phyloP scores from a whole-genome alignment of 2,888 invertebrate genomes.

The Mellilla xanthometata region DNA sequence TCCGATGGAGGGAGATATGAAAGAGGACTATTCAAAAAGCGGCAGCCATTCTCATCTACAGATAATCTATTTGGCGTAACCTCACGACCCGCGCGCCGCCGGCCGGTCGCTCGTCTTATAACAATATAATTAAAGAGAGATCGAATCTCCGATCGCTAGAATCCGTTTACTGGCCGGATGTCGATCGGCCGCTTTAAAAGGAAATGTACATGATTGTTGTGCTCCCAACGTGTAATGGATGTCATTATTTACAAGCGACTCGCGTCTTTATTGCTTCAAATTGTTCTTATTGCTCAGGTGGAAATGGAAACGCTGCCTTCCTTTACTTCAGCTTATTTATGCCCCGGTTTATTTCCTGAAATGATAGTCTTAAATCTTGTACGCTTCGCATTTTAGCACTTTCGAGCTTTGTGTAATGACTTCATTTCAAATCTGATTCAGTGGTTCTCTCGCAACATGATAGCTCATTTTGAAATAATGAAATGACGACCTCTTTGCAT shows the following conservation, averaged over 20 bases:
- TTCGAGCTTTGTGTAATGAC: too few relatives aligned
- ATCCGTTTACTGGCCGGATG: constrained; percentile 54
- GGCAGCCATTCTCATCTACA: constrained; percentile 67
- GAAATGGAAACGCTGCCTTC: constrained; percentile 20
- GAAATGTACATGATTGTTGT: constrained; percentile 66
- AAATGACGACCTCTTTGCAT: too few relatives aligned
- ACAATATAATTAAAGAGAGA: constrained; percentile 82
- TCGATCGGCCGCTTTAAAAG: constrained; percentile 61
- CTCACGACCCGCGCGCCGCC: constrained; percentile 68
- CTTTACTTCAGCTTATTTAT: constrained; percentile 5
- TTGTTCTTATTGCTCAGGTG: constrained; percentile 26
- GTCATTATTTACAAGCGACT: constrained; percentile 61
- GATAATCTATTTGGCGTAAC: constrained; percentile 81
- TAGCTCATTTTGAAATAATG: too few relatives aligned
- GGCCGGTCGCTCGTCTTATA: constrained; percentile 53
- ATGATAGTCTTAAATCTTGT: constrained; percentile 1
- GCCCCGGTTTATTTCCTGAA: constrained; percentile 8
- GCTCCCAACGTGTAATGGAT: constrained; percentile 63
- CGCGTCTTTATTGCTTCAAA: constrained; percentile 31
- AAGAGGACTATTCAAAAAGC: constrained; percentile 61
- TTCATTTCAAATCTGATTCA: too few relatives aligned
- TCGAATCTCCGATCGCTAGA: constrained; percentile 44
- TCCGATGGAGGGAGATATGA: constrained; percentile 64
- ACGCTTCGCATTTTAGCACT: background rate
- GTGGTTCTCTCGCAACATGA: too few relatives aligned